phyloP scores from a whole-genome alignment of 2,888 invertebrate genomes.

The Artemia sinica region DNA sequence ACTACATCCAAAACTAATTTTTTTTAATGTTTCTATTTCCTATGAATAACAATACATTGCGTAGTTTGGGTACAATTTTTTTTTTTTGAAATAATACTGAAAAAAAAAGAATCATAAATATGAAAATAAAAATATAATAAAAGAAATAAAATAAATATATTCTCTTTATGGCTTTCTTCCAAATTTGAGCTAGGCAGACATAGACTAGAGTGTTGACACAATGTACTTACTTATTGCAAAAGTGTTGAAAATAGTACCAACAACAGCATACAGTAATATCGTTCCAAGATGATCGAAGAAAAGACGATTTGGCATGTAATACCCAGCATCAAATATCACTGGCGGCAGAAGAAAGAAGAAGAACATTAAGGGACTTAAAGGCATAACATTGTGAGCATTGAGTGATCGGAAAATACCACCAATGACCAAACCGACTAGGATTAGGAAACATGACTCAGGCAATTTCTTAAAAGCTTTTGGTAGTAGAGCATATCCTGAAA shows the following conservation, averaged over 20 bases:
- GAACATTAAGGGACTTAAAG: slow-evolving; percentile 34
- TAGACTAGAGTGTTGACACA: too few species aligned
- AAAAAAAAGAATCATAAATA: too few species aligned
- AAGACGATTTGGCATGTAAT: slow-evolving; percentile 37
- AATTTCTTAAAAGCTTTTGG: not conserved
- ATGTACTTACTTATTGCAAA: slow-evolving; percentile 30
- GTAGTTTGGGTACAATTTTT: too few species aligned
- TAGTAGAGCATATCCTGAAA: not conserved
- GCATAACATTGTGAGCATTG: slow-evolving; percentile 27
- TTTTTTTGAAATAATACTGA: too few species aligned
- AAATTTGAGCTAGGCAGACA: too few species aligned
- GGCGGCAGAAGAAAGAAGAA: slow-evolving; percentile 38
- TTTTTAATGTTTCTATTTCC: too few species aligned
- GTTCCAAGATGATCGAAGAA: slow-evolving; percentile 40
- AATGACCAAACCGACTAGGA: not conserved
- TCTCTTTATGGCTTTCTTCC: too few species aligned
- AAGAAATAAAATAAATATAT: too few species aligned
- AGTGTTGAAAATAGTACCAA: slow-evolving; percentile 36
- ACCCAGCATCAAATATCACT: slow-evolving; percentile 40
- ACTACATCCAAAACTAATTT: too few species aligned
- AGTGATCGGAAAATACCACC: slow-evolving; percentile 23
- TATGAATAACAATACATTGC: too few species aligned
- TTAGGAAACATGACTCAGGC: not conserved
- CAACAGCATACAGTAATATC: slow-evolving; percentile 35
- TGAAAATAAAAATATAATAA: too few species aligned